phyloP scores from a whole-genome alignment of 2,113 vertebrate species.

The Athene noctua region DNA sequence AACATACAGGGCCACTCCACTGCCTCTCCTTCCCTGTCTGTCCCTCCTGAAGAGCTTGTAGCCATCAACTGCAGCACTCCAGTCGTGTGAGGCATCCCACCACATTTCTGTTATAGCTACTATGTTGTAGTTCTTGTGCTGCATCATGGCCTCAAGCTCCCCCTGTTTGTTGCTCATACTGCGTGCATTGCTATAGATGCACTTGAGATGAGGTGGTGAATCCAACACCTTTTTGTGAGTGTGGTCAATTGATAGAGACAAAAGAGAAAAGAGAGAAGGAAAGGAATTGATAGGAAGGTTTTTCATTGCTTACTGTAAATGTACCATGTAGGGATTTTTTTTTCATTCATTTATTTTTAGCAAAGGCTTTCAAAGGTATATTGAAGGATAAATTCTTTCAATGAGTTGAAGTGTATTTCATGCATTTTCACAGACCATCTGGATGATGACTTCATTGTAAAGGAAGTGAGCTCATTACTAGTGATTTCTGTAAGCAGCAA shows the following conservation, averaged over 20 bases:
- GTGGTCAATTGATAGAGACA: background rate
- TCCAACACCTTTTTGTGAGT: too few species aligned
- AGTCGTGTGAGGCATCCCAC: too few species aligned
- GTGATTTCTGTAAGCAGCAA: background rate
- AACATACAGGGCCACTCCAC: too few species aligned
- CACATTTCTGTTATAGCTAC: too few species aligned
- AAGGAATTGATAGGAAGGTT: background rate
- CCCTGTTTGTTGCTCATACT: too few species aligned
- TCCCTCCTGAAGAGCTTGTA: too few species aligned
- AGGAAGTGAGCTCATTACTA: constrained; percentile 4
- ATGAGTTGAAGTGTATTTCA: background rate
- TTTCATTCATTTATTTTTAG: background rate
- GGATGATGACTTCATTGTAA: background rate
- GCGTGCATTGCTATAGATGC: too few species aligned
- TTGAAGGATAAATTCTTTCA: background rate
- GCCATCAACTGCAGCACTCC: too few species aligned
- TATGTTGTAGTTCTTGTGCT: too few species aligned
- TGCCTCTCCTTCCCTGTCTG: too few species aligned
- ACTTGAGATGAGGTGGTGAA: too few species aligned
- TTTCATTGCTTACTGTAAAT: background rate
- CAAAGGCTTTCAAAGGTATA: background rate
- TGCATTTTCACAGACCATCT: background rate
- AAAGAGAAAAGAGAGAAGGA: background rate
- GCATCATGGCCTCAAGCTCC: too few species aligned
- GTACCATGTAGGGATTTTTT: background rate